Evolutionary conservation across 2,113 vertebrate genomes (phyloP).

Genomic region (Scortum barcoo): DNA sequence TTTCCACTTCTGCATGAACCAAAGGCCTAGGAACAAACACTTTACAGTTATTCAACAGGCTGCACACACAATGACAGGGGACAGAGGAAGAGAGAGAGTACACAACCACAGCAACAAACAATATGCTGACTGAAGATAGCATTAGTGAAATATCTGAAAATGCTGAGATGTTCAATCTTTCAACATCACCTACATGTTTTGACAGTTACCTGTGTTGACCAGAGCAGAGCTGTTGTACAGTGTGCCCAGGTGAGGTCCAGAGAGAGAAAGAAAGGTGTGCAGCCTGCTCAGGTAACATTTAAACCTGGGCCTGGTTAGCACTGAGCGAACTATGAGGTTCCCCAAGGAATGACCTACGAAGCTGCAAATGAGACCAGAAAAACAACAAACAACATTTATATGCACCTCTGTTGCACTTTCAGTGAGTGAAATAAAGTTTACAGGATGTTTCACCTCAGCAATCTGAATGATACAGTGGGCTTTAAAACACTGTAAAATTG

Average conservation of each 20-base stretch:
- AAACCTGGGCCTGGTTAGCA: constrained; percentile 95
- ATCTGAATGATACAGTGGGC: not conserved
- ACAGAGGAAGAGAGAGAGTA: constrained; percentile 5
- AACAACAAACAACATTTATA: not conserved
- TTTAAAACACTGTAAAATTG: not conserved
- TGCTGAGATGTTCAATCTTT: not conserved
- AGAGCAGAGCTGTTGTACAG: constrained; percentile 98
- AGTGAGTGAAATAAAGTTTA: not conserved
- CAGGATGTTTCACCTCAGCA: not conserved
- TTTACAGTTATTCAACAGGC: not conserved
- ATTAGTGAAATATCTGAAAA: not conserved
- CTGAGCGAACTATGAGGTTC: constrained; percentile 98
- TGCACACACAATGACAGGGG: not conserved
- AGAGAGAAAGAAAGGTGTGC: constrained; percentile 97
- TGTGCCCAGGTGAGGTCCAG: constrained; percentile 97
- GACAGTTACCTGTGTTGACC: constrained; percentile 93
- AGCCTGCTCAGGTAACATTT: constrained; percentile 96
- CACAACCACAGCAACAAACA: not conserved
- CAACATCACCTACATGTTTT: not conserved
- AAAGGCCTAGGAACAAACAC: constrained; percentile 87
- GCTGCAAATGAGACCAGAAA: constrained; percentile 75
- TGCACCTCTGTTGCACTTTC: not conserved
- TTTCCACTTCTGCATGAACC: constrained; percentile 99
- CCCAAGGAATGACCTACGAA: constrained; percentile 99
- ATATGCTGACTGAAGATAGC: not conserved